Evolutionary conservation across 2,888 invertebrate genomes (phyloP).

Genomic region (Eupithecia insigniata): DNA sequence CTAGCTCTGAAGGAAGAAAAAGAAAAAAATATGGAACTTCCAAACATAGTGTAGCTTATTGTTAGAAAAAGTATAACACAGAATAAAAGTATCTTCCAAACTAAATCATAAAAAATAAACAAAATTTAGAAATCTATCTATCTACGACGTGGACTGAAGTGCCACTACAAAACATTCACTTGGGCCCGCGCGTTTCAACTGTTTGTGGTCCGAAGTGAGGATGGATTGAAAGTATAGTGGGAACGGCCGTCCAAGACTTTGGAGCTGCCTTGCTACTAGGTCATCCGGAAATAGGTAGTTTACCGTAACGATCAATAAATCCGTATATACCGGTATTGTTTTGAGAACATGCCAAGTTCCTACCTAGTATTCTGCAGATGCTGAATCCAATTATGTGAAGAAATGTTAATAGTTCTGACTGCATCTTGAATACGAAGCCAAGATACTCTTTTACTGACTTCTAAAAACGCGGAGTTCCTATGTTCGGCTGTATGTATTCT

Average conservation of each 20-base stretch:
- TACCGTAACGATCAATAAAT: background rate
- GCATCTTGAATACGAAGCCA: background rate
- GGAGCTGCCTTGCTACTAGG: background rate
- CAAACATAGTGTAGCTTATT: too few relatives aligned
- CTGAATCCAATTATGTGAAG: background rate
- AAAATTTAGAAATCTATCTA: too few relatives aligned
- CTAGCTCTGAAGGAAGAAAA: too few relatives aligned
- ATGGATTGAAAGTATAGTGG: background rate
- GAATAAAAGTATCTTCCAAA: too few relatives aligned
- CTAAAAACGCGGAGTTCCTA: background rate
- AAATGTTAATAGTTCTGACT: background rate
- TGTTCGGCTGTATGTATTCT: too few relatives aligned
- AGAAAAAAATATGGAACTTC: too few relatives aligned
- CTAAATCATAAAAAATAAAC: too few relatives aligned
- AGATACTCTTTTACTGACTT: background rate
- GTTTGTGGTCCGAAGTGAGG: too few relatives aligned
- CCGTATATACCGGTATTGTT: background rate
- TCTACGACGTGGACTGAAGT: too few relatives aligned
- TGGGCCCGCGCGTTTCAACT: too few relatives aligned
- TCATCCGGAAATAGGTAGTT: background rate
- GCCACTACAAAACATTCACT: too few relatives aligned
- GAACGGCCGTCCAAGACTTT: background rate
- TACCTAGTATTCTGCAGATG: conserved; percentile 5
- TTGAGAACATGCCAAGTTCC: conserved; percentile 5
- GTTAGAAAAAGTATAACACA: too few relatives aligned